A percentile compares a stretch with the other conserved stretches of the same genome.
Evolutionary conservation across 2,888 invertebrate species (phyloP).

Genomic region (Cynaeus angustus): DNA sequence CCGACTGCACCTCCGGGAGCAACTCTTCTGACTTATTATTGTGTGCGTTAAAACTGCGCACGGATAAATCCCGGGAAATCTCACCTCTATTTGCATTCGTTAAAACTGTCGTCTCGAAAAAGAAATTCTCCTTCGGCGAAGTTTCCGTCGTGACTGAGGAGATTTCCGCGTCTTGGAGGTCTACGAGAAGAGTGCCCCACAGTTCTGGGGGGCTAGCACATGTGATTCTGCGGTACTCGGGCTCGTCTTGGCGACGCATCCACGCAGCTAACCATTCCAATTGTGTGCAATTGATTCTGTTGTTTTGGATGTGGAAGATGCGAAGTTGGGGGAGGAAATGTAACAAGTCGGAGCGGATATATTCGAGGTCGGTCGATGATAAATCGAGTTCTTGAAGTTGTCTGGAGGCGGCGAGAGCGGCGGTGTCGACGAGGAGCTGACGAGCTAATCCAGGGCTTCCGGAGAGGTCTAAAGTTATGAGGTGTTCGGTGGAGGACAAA

Average conservation of each 20-base stretch:
- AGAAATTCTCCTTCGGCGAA: constrained; percentile 11
- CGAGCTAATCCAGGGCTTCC: constrained; percentile 82
- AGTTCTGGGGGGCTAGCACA: constrained; percentile 70
- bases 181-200: constrained; percentile 67
- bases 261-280: constrained; percentile 81
- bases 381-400: constrained; percentile 82
- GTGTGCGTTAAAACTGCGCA: constrained; percentile 44
- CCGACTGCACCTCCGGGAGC: constrained; percentile 37
- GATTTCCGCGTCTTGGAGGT: constrained; percentile 63
- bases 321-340: constrained; percentile 82
- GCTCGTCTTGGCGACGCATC: constrained; percentile 75
- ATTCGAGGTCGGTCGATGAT: constrained; percentile 77
- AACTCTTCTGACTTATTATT: constrained; percentile 45
- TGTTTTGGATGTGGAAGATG: constrained; percentile 79
- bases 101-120: constrained; percentile 13
- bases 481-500: constrained; percentile 80
- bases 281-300: constrained; percentile 81
- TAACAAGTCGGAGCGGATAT: constrained; percentile 80
- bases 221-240: constrained; percentile 66
- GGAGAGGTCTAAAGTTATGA: constrained; percentile 84
- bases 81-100: constrained; percentile 45
- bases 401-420: constrained; percentile 81
- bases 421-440: constrained; percentile 81
- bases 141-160: constrained; percentile 5
- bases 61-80: constrained; percentile 54